Evolutionary conservation across 2,888 invertebrate species (phyloP), one percentile per base, ranked within the genome.

Genomic region (Beris chalybata): DNA sequence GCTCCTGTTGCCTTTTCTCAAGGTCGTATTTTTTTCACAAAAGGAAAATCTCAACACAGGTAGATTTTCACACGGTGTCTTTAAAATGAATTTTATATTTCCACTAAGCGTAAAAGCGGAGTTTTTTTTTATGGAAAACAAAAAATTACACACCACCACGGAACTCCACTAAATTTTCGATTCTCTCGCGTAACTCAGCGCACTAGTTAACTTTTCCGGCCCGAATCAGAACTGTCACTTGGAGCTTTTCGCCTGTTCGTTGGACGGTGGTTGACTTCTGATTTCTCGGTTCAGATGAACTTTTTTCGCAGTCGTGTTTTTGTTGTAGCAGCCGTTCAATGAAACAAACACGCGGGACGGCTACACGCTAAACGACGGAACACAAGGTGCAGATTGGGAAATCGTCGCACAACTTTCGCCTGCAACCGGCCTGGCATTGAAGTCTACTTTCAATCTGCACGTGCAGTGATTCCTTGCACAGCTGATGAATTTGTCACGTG

Each of bases 191-290:
- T 38, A 9, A 5, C 38, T 38, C 9, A 9, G 7, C 38, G 38
- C 9, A 7, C 22, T 5, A 5, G 48, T 48, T 48, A 15, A 48
- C 22, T 48, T 48, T 15, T 86, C 87, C 69, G 79, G 12, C 13
- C 7, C 22, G 48, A 95, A 93, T 13, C 82, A 38, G 38, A 38
- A 38, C 15, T 48, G 15, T 48, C 48, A 48, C 6, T 12, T 48
- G 6, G 13, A 48, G 48, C 15, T 15, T 48, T 48, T 38, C 48
- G 13, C 11, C 48, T 48, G 48, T 9, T 38, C 38, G 38, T 2
- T 38, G n/a, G 45, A 45, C 11, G n/a, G 11, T 45, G 11, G n/a
- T n/a, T 15, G 13, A 15, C 48, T 48, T 48, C n/a, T 12, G 11
- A 45, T 45, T 15, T 15, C 48, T n/a, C n/a, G 15, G 5, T 45